Evolutionary conservation across 1,140 invertebrate species (phyloP).

Genomic region (Alviniconcha marisindica): DNA sequence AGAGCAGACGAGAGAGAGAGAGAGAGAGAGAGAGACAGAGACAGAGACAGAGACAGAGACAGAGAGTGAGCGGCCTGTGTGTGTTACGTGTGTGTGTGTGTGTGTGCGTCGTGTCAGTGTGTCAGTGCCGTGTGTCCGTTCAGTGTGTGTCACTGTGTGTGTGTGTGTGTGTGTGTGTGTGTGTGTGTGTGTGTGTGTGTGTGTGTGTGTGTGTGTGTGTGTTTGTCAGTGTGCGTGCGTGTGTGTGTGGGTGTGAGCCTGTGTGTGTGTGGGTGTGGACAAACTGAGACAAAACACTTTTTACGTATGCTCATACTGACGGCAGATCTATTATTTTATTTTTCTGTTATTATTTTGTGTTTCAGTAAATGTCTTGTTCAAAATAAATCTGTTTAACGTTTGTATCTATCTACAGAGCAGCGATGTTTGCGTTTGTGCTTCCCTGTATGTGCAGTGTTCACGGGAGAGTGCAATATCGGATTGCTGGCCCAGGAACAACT

Average conservation of each 20-base stretch:
- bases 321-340: too few species aligned
- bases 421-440: too few species aligned
- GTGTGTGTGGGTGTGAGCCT: conserved; percentile 69
- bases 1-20: neutral
- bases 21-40: conserved; percentile 29
- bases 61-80: neutral
- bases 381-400: too few species aligned
- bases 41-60: neutral
- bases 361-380: too few species aligned
- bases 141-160: neutral
- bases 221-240: conserved; percentile 58
- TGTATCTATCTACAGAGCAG: too few species aligned
- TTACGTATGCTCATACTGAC: neutral
- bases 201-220: neutral
- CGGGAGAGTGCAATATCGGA: too few species aligned
- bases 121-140: conserved; percentile 11
- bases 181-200: conserved; percentile 2
- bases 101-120: conserved; percentile 28
- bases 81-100: conserved; percentile 1
- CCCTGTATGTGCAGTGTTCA: too few species aligned
- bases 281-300: conserved; percentile 64
- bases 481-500: too few species aligned
- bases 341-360: too few species aligned
- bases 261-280: conserved; percentile 66
- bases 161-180: conserved; percentile 4